Conservation (phyloP, 2,113 vertebrate species). For the Thalassoma bifasciatum region DNA sequence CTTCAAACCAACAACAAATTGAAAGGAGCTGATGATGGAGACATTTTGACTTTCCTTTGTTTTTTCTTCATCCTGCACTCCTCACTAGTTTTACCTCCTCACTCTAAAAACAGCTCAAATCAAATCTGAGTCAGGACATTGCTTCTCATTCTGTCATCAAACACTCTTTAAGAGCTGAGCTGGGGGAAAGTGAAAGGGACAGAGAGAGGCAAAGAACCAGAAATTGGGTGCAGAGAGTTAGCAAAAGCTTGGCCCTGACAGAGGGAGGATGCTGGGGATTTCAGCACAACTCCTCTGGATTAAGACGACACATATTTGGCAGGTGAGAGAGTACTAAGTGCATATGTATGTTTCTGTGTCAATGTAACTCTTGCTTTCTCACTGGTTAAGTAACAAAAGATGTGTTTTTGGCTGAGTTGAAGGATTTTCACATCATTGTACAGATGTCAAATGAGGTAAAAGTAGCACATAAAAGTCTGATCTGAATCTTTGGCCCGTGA, state of each 20-base stretch:
- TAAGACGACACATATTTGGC: constrained; percentile 56
- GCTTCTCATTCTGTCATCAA: background rate
- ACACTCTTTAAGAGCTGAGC: constrained; percentile 20
- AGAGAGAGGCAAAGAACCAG: constrained; percentile 1
- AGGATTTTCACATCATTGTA: constrained; percentile 26
- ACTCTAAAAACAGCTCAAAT: background rate
- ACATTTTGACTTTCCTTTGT: background rate
- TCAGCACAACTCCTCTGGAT: constrained; percentile 47
- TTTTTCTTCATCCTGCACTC: background rate
- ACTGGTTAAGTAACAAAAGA: constrained; percentile 21
- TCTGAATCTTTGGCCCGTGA: too few species aligned
- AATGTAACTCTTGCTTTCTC: background rate
- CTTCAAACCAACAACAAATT: too few species aligned
- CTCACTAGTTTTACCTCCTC: background rate
- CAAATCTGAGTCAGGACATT: background rate
- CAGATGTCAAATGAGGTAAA: constrained; percentile 11
- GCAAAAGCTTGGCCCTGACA: constrained; percentile 33
- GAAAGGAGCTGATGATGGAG: too few species aligned
- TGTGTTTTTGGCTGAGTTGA: background rate
- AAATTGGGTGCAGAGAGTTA: constrained; percentile 7
- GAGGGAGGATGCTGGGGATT: constrained; percentile 52
- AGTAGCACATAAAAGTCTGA: constrained; percentile 17
- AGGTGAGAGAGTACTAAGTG: constrained; percentile 13
- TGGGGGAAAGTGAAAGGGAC: background rate
- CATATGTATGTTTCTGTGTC: constrained; percentile 22